A percentile compares a stretch with the other conserved stretches of the same genome.
Evolutionary conservation across 2,888 invertebrate genomes (phyloP).

Genomic region (Neoascia interrupta): DNA sequence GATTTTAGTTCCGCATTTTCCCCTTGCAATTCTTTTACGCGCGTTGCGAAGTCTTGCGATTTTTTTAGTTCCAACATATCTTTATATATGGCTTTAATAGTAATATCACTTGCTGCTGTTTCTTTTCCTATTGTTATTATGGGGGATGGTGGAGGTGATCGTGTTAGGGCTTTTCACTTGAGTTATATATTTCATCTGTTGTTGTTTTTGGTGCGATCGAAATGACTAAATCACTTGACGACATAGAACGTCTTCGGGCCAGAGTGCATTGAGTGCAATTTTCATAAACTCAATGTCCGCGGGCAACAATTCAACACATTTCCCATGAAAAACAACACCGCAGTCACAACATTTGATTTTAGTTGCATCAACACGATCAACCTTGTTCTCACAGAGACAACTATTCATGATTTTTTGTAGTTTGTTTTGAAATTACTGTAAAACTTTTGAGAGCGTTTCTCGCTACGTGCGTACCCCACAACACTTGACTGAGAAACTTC

Average conservation of each 20-base stretch:
- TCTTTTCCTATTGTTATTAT: neutral
- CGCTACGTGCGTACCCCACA: neutral
- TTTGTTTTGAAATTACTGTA: neutral
- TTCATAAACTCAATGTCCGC: slow-evolving; percentile 10
- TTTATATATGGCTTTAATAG: neutral
- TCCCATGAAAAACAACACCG: slow-evolving; percentile 18
- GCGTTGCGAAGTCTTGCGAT: neutral
- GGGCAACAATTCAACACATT: slow-evolving; percentile 8
- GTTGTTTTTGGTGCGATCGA: neutral
- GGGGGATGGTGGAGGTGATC: neutral
- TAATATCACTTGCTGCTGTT: neutral
- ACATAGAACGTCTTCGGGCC: neutral
- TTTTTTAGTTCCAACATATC: slow-evolving; percentile 8
- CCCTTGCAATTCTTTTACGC: slow-evolving; percentile 5
- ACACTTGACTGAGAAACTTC: too few species aligned
- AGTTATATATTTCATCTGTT: slow-evolving; percentile 3
- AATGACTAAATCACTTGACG: neutral
- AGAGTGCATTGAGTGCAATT: slow-evolving; percentile 7
- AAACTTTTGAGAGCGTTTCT: neutral
- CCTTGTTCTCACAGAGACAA: slow-evolving; percentile 12
- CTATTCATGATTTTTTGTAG: neutral
- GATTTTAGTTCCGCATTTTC: slow-evolving; percentile 7
- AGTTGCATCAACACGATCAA: neutral
- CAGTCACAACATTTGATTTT: slow-evolving; percentile 19
- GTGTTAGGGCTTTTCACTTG: slow-evolving; percentile 7